Conservation (phyloP, 2,888 invertebrate species). For the Campoplex nolae region DNA sequence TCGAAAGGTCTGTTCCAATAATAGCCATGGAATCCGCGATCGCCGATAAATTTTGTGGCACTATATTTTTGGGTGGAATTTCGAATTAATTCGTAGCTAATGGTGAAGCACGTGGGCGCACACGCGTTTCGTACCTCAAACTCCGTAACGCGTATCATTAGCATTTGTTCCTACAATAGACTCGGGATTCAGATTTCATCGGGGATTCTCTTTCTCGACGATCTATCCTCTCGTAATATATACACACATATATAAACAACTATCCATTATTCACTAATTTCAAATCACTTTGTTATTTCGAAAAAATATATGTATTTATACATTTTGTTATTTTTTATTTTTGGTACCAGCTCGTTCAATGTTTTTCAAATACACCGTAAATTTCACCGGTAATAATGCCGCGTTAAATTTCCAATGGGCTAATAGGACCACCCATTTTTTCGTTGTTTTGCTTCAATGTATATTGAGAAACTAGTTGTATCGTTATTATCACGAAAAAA, state of each 20-base stretch:
- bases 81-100: conserved; percentile 39
- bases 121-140: neutral
- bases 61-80: conserved; percentile 22
- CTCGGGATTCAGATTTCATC: conserved; percentile 13
- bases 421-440: neutral
- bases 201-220: neutral
- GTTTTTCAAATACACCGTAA: neutral
- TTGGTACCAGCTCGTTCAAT: neutral
- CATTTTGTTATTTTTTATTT: neutral
- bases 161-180: conserved; percentile 35
- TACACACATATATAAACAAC: neutral
- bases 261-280: conserved; percentile 9
- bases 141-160: conserved; percentile 34
- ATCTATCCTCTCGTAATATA: conserved; percentile 9
- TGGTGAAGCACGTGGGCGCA: conserved; percentile 28
- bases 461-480: neutral
- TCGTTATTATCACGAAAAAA: neutral
- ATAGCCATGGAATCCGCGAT: conserved; percentile 32
- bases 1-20: conserved; percentile 35
- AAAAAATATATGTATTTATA: neutral
- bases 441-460: neutral
- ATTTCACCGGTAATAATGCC: neutral
- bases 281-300: conserved; percentile 20
- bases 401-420: neutral
- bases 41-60: conserved; percentile 26